Evolutionary conservation across 2,888 invertebrate species (phyloP).

Genomic region (Ctena decussata): DNA sequence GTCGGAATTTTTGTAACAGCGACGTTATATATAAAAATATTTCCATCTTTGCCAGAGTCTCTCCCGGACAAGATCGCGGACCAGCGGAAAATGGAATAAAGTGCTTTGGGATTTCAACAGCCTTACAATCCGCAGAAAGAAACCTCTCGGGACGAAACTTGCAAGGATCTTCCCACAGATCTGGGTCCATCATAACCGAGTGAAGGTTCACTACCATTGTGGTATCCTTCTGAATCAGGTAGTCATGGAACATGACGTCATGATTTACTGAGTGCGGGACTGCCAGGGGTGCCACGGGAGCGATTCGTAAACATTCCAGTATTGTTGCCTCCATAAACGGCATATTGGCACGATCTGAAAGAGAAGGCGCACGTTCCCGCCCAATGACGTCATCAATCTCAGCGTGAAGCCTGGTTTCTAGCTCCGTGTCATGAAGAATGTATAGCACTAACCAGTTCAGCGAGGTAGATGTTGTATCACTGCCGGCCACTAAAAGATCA

Average conservation of each 20-base stretch:
- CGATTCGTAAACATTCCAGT: slow-evolving; percentile 75
- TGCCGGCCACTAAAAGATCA: slow-evolving; percentile 77
- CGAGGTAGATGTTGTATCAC: slow-evolving; percentile 93
- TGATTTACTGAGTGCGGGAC: slow-evolving; percentile 66
- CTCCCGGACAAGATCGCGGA: slow-evolving; percentile 55
- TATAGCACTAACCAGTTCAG: slow-evolving; percentile 94
- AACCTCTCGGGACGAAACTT: slow-evolving; percentile 78
- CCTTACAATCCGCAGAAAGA: slow-evolving; percentile 36
- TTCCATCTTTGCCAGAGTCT: slow-evolving; percentile 45
- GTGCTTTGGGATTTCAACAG: slow-evolving; percentile 19
- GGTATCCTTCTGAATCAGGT: slow-evolving; percentile 78
- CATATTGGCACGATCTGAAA: slow-evolving; percentile 64
- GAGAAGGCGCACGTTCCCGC: slow-evolving; percentile 56
- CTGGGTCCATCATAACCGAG: slow-evolving; percentile 71
- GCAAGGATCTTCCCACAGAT: slow-evolving; percentile 70
- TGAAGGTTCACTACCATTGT: slow-evolving; percentile 71
- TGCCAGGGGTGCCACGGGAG: slow-evolving; percentile 71
- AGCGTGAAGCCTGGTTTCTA: slow-evolving; percentile 58
- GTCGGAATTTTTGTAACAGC: neutral
- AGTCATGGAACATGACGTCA: slow-evolving; percentile 76
- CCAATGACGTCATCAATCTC: slow-evolving; percentile 84
- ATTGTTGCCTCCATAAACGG: slow-evolving; percentile 79
- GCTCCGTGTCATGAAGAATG: slow-evolving; percentile 92
- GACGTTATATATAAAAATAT: slow-evolving; percentile 41
- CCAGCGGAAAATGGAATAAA: slow-evolving; percentile 49